Percentiles rank a stretch among this genome's conserved stretches.
Evolutionary conservation across 1,140 invertebrate genomes (phyloP).

Genomic region (Zelostemma sp.): DNA sequence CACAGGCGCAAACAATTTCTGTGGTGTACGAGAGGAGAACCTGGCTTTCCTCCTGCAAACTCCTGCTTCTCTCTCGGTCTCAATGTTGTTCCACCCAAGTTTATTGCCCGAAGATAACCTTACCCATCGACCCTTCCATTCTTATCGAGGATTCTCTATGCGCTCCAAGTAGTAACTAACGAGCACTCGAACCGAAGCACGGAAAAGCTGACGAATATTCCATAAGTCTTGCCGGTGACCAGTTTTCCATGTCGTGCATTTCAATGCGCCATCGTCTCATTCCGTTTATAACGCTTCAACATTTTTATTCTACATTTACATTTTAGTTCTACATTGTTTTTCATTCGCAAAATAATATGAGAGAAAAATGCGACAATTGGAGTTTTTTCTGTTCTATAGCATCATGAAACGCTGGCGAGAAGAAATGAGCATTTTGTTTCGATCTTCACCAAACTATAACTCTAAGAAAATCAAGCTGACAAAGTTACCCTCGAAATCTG

Average conservation of each 20-base stretch:
- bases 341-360: too few species aligned
- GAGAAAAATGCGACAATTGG: too few species aligned
- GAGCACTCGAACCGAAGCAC: conserved; percentile 40
- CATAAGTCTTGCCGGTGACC: background rate
- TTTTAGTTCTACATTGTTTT: too few species aligned
- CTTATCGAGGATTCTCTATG: conserved; percentile 57
- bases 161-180: conserved; percentile 60
- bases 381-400: too few species aligned
- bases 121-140: conserved; percentile 47
- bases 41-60: conserved; percentile 2
- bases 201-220: conserved; percentile 9
- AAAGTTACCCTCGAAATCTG: too few species aligned
- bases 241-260: background rate
- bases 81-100: conserved; percentile 59
- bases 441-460: too few species aligned
- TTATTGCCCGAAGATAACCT: conserved; percentile 64
- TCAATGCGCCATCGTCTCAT: background rate
- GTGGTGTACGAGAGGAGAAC: conserved; percentile 11
- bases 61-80: conserved; percentile 9
- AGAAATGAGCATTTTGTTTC: too few species aligned
- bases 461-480: too few species aligned
- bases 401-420: too few species aligned
- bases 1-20: conserved; percentile 45
- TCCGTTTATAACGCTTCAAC: too few species aligned
- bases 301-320: too few species aligned